phyloP scores from a whole-genome alignment of 2,113 vertebrate genomes.

The Notothenia coriiceps region DNA sequence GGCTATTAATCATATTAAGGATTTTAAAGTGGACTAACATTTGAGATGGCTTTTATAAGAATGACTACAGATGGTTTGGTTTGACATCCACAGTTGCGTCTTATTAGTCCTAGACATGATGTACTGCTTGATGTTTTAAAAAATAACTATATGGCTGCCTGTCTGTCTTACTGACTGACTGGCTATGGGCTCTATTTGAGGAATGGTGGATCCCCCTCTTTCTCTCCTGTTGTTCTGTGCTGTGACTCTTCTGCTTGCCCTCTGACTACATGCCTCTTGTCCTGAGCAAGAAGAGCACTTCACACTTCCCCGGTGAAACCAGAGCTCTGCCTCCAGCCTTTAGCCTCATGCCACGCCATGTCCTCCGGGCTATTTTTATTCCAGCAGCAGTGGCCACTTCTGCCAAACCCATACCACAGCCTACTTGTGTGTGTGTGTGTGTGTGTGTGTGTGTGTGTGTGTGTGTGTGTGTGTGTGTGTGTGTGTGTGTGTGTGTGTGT shows the following conservation, averaged over 20 bases:
- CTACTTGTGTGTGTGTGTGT: constrained; percentile 34
- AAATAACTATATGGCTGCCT: constrained; percentile 27
- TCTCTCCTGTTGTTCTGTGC: constrained; percentile 37
- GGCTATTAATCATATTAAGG: not conserved
- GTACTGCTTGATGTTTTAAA: constrained; percentile 9
- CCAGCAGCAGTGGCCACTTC: constrained; percentile 61
- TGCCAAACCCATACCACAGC: constrained; percentile 71
- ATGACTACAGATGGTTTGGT: not conserved
- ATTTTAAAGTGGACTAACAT: not conserved
- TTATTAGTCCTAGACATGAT: not conserved
- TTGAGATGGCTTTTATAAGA: not conserved
- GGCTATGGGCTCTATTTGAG: constrained; percentile 45
- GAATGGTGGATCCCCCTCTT: constrained; percentile 56
- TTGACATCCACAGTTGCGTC: not conserved
- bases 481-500: constrained; percentile 26
- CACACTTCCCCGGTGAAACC: constrained; percentile 81
- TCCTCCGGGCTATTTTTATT: constrained; percentile 84
- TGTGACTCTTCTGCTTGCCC: constrained; percentile 51
- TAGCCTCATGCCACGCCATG: constrained; percentile 69
- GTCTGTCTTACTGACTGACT: constrained; percentile 7
- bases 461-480: constrained; percentile 4
- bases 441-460: constrained; percentile 1
- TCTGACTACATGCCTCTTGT: constrained; percentile 54
- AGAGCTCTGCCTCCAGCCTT: constrained; percentile 70
- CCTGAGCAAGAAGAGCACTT: constrained; percentile 67